Conservation (phyloP, 2,113 vertebrate genomes). For the Octodon degus region DNA sequence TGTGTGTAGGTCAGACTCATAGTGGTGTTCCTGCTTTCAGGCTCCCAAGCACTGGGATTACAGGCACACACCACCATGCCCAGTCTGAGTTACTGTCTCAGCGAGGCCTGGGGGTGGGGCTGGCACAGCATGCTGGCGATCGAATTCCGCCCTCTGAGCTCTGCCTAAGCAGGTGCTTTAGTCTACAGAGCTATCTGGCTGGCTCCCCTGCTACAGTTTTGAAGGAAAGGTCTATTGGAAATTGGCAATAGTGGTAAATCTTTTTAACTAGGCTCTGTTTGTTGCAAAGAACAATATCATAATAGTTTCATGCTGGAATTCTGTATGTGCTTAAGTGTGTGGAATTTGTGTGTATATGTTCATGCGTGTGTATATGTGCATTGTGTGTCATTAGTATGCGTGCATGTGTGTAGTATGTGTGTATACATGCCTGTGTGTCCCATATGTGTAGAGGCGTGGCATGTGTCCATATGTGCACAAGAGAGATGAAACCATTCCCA, state of each 20-base stretch:
- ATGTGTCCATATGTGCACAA: neutral
- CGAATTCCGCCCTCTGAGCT: too few relatives aligned
- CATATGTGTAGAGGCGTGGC: too few relatives aligned
- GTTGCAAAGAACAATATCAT: neutral
- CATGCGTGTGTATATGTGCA: too few relatives aligned
- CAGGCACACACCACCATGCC: too few relatives aligned
- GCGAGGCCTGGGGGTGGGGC: too few relatives aligned
- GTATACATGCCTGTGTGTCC: neutral
- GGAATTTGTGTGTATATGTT: neutral
- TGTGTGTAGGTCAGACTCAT: too few relatives aligned
- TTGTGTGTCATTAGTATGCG: neutral
- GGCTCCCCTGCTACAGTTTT: neutral
- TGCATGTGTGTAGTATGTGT: neutral
- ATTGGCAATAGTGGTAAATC: neutral
- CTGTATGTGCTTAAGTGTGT: neutral
- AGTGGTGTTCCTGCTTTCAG: too few relatives aligned
- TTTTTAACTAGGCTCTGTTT: neutral
- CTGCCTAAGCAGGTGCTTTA: too few relatives aligned
- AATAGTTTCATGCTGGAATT: slow-evolving; percentile 43
- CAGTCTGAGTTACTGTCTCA: too few relatives aligned
- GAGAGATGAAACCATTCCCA: neutral
- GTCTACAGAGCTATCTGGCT: too few relatives aligned
- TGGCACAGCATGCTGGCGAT: too few relatives aligned
- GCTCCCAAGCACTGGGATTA: too few relatives aligned
- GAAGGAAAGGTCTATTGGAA: neutral